Percentiles rank a stretch among this genome's conserved stretches.
phyloP scores from a whole-genome alignment of 2,797 vertebrate species.

The Sylvia borin region DNA sequence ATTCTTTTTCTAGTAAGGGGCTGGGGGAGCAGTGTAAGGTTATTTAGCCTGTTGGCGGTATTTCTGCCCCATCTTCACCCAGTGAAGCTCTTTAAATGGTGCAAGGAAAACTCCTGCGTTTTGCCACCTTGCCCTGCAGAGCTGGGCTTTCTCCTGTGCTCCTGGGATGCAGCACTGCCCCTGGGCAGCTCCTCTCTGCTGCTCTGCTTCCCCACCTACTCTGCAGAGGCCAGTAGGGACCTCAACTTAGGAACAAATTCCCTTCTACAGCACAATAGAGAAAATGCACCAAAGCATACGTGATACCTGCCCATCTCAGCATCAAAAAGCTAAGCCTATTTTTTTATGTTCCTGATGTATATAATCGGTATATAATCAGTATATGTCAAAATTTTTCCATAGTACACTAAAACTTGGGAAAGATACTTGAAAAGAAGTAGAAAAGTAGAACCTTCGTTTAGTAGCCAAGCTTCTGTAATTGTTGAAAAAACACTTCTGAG shows the following conservation, averaged over 20 bases:
- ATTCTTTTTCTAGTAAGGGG: background rate
- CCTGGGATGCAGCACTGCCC: background rate
- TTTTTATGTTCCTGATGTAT: background rate
- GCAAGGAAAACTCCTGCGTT: rapidly evolving
- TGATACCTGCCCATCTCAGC: background rate
- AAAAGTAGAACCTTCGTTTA: background rate
- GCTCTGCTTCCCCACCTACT: rapidly evolving
- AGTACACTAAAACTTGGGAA: background rate
- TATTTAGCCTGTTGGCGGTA: rapidly evolving
- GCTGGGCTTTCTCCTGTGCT: background rate
- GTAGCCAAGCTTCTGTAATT: background rate
- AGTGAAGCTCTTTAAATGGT: background rate
- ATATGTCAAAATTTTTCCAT: background rate
- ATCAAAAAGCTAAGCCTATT: background rate
- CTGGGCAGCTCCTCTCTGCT: rapidly evolving
- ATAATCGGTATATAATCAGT: background rate
- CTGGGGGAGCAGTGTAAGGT: background rate
- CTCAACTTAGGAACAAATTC: background rate
- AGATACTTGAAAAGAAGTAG: background rate
- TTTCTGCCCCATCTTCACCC: background rate
- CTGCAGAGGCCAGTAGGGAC: background rate
- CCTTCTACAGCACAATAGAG: background rate
- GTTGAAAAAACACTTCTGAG: background rate
- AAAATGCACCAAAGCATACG: background rate
- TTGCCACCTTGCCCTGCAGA: background rate